Evolutionary conservation across 1,140 invertebrate species (phyloP).

Genomic region (Drosophila lini): DNA sequence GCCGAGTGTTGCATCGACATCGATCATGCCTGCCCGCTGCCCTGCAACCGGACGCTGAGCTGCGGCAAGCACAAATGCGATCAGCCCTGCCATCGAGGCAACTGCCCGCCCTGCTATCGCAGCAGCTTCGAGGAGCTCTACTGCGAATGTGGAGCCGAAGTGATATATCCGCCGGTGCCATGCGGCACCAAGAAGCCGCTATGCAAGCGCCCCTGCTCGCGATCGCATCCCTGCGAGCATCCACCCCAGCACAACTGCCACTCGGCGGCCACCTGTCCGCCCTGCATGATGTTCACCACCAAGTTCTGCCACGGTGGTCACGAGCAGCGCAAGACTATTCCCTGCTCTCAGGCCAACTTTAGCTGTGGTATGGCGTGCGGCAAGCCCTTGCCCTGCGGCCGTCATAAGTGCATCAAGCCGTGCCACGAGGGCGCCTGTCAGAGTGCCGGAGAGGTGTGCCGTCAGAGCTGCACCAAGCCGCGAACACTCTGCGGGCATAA

Average conservation of each 20-base stretch:
- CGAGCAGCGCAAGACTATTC: constrained; percentile 94
- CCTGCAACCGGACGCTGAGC: constrained; percentile 91
- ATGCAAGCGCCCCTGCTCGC: constrained; percentile 91
- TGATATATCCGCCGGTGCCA: constrained; percentile 94
- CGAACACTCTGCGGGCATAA: constrained; percentile 91
- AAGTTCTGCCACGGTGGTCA: constrained; percentile 96
- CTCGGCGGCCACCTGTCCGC: constrained; percentile 90
- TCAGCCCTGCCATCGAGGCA: constrained; percentile 94
- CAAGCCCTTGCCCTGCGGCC: constrained; percentile 90
- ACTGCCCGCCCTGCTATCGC: constrained; percentile 92
- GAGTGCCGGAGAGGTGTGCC: constrained; percentile 86
- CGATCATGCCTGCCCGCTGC: constrained; percentile 93
- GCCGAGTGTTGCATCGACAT: constrained; percentile 93
- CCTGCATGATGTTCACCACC: constrained; percentile 94
- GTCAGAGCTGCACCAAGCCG: constrained; percentile 90
- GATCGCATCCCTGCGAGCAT: constrained; percentile 93
- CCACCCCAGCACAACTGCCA: constrained; percentile 89
- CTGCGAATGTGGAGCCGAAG: constrained; percentile 95
- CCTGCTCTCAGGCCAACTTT: constrained; percentile 94
- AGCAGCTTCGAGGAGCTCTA: constrained; percentile 96
- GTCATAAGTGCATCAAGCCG: constrained; percentile 90
- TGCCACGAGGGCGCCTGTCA: constrained; percentile 90
- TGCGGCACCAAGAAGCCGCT: constrained; percentile 94
- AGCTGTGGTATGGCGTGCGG: constrained; percentile 95
- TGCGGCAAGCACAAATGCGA: constrained; percentile 96